Evolutionary conservation across 2,797 vertebrate genomes (phyloP).

Genomic region (Leptatherina wallacei): DNA sequence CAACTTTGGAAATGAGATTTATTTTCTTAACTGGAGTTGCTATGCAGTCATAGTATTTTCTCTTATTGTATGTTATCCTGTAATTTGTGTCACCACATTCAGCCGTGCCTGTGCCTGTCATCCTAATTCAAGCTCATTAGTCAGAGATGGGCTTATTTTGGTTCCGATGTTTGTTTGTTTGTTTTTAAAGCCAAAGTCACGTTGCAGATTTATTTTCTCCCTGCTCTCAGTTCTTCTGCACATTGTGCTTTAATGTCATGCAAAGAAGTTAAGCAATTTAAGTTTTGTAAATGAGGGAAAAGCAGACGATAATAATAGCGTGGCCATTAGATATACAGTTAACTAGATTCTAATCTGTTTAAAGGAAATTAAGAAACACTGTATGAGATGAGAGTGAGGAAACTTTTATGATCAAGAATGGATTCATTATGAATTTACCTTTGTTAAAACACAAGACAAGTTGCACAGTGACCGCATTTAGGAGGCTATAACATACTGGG

Average conservation of each 20-base stretch:
- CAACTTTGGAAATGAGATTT: conserved; percentile 21
- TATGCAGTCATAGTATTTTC: conserved; percentile 11
- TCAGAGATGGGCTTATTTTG: conserved; percentile 23
- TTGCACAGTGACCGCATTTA: neutral
- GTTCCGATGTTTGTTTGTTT: conserved; percentile 5
- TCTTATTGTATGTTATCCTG: conserved; percentile 33
- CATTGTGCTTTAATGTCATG: conserved; percentile 7
- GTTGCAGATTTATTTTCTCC: neutral
- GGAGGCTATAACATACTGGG: neutral
- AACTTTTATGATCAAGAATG: conserved; percentile 1
- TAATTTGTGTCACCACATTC: conserved; percentile 46
- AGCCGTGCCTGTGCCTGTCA: conserved; percentile 1
- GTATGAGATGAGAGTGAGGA: neutral
- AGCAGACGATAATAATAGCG: neutral
- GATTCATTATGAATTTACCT: neutral
- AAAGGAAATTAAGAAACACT: neutral
- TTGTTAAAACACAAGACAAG: neutral
- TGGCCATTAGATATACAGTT: neutral
- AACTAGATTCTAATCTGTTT: neutral
- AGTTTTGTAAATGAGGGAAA: conserved; percentile 15
- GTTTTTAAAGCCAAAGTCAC: conserved; percentile 2
- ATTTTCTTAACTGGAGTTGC: conserved; percentile 32
- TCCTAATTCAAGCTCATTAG: conserved; percentile 51
- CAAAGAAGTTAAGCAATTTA: conserved; percentile 14
- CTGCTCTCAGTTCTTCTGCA: neutral